Evolutionary conservation across 1,140 invertebrate species (phyloP).

Genomic region (Pissodes strobi): DNA sequence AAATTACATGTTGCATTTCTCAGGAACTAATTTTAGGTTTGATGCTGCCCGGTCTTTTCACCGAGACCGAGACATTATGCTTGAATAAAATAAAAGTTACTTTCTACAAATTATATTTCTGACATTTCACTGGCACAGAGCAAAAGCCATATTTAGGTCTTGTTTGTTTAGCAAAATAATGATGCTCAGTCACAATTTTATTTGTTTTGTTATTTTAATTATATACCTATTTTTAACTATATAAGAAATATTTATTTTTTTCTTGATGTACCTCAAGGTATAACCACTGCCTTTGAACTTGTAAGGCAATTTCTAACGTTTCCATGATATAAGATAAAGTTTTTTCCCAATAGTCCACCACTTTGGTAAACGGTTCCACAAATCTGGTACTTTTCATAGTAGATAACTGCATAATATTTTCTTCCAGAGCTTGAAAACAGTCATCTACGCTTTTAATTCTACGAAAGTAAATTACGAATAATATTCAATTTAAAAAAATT

Average conservation of each 20-base stretch:
- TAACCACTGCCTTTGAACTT: constrained; percentile 79
- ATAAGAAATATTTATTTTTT: background rate
- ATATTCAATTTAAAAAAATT: too few relatives aligned
- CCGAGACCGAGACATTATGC: too few relatives aligned
- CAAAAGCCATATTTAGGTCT: too few relatives aligned
- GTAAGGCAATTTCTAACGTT: constrained; percentile 73
- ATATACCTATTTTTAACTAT: background rate
- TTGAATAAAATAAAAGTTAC: too few relatives aligned
- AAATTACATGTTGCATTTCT: too few relatives aligned
- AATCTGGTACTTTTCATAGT: constrained; percentile 86
- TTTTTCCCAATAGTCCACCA: constrained; percentile 83
- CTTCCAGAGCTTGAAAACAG: constrained; percentile 73
- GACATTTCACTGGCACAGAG: too few relatives aligned
- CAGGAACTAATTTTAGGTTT: too few relatives aligned
- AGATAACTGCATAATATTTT: constrained; percentile 74
- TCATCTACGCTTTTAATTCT: constrained; percentile 70
- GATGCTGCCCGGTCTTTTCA: too few relatives aligned
- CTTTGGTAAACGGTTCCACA: constrained; percentile 79
- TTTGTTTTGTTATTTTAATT: background rate
- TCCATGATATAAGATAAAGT: constrained; percentile 77
- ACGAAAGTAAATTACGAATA: constrained; percentile 52
- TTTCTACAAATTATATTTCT: too few relatives aligned
- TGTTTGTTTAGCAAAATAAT: too few relatives aligned
- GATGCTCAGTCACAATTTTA: background rate
- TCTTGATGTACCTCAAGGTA: constrained; percentile 68